Evolutionary conservation across 1,140 invertebrate genomes (phyloP), one percentile per base, ranked within the genome.

Genomic region (Micrasema longulum): DNA sequence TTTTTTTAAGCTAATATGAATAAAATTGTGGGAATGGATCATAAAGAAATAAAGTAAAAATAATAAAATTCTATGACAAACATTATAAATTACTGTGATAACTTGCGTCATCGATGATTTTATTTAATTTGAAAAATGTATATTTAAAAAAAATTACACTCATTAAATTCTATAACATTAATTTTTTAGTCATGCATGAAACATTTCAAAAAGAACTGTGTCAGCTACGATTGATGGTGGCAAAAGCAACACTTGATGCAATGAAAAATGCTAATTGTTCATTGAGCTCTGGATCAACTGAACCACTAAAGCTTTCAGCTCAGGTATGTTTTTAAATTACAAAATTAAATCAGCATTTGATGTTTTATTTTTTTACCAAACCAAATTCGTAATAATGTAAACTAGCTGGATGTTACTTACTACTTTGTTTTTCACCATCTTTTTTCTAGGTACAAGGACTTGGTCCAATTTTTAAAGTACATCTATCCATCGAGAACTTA

Each of bases 141-240:
- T 16, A 11, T 43, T 43, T 11, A 5, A 43, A 11, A 11, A 65
- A 18, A 57, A 57, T n/a, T 4, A 20, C 41, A 43, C 12, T 1
- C 20, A 11, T 22, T 22, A 22, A 52, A 52, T 18, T 22, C 14
- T 47, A 1, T 22, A 52, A 52, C 26, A 31, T 57, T 35, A 35
- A n/a, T 57, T 3, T 62, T 83, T 70, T 79, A 91, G 93, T 88
- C 43, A 97, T 97, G 87, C 92, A 96, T 81, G 87, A 91, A 75
- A 91, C 89, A 23, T 98, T 97, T 85, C 95, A 97, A 80, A 89
- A 93, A 71, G 94, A 97, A 76, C 83, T 97, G 71, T 91, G 94
- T 77, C 87, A 91, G 23, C 79, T 98, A 12, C 88, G 94, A 38
- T 84, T 97, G 47, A 86, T 88, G 12, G 91, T 92, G 0, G 93